Base-by-base conservation (phyloP, 2,888 invertebrate species). In the Strigamia transsilvanica region DNA sequence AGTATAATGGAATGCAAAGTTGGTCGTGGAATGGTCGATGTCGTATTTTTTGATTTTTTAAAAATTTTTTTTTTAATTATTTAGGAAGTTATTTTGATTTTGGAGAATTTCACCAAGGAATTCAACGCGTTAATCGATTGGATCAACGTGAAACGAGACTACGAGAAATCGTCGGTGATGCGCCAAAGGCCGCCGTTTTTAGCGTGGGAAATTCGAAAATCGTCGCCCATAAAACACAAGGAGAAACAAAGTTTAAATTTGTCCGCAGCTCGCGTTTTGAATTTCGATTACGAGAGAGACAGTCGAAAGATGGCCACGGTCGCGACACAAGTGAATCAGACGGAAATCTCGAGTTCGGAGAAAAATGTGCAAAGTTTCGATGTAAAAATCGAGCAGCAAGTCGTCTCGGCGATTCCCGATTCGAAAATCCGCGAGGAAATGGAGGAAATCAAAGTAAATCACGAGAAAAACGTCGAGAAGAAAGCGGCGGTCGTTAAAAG, bases 131-230 rank as follows among this genome's bases (percentile, higher is more conserved):
- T 99, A 42, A 95, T 97, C 82, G 96, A 97, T 87, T 96, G 97
- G 93, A 94, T 98, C 86, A 92, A 94, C 86, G 91, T 98, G 7
- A 96, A 98, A 88, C 95, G 95, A 93, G 95, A 95, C 84, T 98
- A 95, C 87, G 98, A 98, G 87, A 94, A 94, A 85, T 94, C 97
- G 2, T 93, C 95, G 6, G 91, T 80, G 34, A 80, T 78, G 32
- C 73, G 41, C 85, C 86, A 81, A 84, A 89, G 90, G 82, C 96
- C 96, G 0, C 94, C 93, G 78, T 96, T 97, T 21, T 89, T 98
- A 82, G 94, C 98, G 0, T 98, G 98, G 98, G 98, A 98, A 89
- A 94, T 98, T 61, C 91, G 97, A 83, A 98, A 98, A 89, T 94
- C 95, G 61, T 94, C 92, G 84, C 92, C 93, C 85, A 91, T 92